Base-by-base conservation (phyloP, 2,797 vertebrate species). In the Pagetopsis macropterus region DNA sequence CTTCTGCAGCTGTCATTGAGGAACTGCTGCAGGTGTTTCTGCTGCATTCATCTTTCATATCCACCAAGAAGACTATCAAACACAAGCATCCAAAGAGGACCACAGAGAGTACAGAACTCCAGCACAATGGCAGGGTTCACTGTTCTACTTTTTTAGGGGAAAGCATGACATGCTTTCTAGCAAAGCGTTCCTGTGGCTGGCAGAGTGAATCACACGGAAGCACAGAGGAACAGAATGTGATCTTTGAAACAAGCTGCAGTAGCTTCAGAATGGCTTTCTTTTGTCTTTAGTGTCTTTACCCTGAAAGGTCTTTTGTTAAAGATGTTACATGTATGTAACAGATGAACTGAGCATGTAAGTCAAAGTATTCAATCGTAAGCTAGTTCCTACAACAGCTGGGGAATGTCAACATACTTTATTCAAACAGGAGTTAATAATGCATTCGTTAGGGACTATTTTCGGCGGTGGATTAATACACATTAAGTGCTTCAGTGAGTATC, bases 1-100 rank as follows among this genome's bases (percentile, higher is more conserved):
- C 78, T 83, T 87, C 86, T 89, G 85, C 87, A 90, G 87, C 88
- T 84, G 90, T 90, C 92, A 87, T 90, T 91, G 91, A 92, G 89
- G 90, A 92, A 91, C 85, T 84, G 88, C 90, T 92, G 90, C 90
- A 91, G 92, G 92, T 92, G 91, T 86, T 92, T 90, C 87, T 85
- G 84, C 84, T 27, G 71, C 87, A 90, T 89, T 88, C 90, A 91
- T 91, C 88, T 91, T 92, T 92, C 86, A 93, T 91, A 88, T 65
- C 77, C 84, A 89, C 85, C 82, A 60, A 88, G 90, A 82, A 91
- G 90, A 83, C 89, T 81, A 90, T 91, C 89, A 90, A 91, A 89
- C 84, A 84, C 87, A 85, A 69, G 70, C 84, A 88, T 84, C 80
- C 84, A 79, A 86, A 86, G 82, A 89, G 86, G 87, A 88, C 84